Percentiles rank a stretch among this genome's conserved stretches.
These are phyloP conservation scores for Rhinoderma darwinii DNA, from an alignment of 2,113 vertebrate species.

Conservation along the genomic window DNA sequence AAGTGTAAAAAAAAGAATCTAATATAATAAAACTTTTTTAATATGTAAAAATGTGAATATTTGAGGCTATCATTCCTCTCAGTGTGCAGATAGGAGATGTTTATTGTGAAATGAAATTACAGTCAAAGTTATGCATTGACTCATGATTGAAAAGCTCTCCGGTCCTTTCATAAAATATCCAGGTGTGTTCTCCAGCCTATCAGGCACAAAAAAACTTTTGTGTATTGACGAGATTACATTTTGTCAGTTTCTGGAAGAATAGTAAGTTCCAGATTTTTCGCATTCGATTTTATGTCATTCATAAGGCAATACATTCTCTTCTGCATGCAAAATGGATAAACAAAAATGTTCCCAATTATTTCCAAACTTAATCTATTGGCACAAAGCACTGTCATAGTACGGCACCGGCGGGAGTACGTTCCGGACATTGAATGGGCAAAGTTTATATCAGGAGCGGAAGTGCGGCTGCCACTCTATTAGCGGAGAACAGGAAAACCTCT, in stretches of 20 bases:
- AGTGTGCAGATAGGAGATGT: neutral
- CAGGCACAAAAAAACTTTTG: neutral
- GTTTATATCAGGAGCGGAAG: no score
- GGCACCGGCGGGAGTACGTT: no score
- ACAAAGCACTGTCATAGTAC: no score
- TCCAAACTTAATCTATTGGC: no score
- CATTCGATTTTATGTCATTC: neutral
- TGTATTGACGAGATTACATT: no score
- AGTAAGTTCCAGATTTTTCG: neutral
- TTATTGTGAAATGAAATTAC: slow-evolving; percentile 13
- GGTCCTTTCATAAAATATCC: neutral
- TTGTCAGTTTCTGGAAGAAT: neutral
- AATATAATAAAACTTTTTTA: neutral
- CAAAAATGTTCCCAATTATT: no score
- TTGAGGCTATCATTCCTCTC: neutral
- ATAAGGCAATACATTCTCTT: neutral
- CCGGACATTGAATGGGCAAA: no score
- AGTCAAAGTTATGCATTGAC: neutral
- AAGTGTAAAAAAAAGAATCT: neutral
- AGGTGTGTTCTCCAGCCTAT: neutral
- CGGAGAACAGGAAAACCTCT: no score
- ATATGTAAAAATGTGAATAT: neutral
- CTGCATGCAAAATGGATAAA: neutral
- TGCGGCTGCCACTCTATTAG: no score
- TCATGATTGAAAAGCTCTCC: neutral